Conservation (phyloP, 2,888 invertebrate species). For the Microplitis deprimator region DNA sequence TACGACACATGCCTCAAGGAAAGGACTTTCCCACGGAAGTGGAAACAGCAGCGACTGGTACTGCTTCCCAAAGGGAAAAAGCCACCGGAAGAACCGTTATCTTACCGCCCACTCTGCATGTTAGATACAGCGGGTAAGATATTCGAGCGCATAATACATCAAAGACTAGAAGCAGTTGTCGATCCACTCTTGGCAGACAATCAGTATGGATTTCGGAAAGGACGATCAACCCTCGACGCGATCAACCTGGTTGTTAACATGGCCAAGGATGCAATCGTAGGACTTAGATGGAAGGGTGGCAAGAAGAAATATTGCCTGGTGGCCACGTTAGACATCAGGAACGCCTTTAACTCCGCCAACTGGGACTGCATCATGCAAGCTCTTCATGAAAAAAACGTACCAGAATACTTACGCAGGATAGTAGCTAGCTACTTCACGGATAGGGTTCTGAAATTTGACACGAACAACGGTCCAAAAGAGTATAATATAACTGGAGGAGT, state of each 20-base stretch:
- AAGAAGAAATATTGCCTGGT: slow-evolving; percentile 34
- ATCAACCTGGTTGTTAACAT: slow-evolving; percentile 32
- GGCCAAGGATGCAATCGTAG: slow-evolving; percentile 40
- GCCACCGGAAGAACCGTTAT: slow-evolving; percentile 44
- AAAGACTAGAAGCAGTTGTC: slow-evolving; percentile 35
- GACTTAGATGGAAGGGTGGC: slow-evolving; percentile 40
- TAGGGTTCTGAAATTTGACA: slow-evolving; percentile 42
- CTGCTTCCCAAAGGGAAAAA: slow-evolving; percentile 48
- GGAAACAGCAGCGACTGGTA: slow-evolving; percentile 47
- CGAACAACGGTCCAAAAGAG: slow-evolving; percentile 34
- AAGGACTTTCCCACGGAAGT: slow-evolving; percentile 45
- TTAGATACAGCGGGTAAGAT: slow-evolving; percentile 48
- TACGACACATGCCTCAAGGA: slow-evolving; percentile 42
- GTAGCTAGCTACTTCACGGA: slow-evolving; percentile 47
- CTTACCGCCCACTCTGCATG: slow-evolving; percentile 47
- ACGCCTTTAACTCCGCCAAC: slow-evolving; percentile 53
- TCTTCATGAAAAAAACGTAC: slow-evolving; percentile 38
- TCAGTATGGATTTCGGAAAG: slow-evolving; percentile 46
- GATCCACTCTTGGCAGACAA: slow-evolving; percentile 26
- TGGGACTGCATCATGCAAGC: slow-evolving; percentile 46
- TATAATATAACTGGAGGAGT: slow-evolving; percentile 40
- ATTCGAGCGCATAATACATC: slow-evolving; percentile 41
- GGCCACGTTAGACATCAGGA: slow-evolving; percentile 44
- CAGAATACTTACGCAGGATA: slow-evolving; percentile 46
- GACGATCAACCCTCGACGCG: slow-evolving; percentile 44